Percentiles rank a stretch among this genome's conserved stretches.
Evolutionary conservation across 2,113 vertebrate genomes (phyloP).

Genomic region (Pheucticus melanocephalus): DNA sequence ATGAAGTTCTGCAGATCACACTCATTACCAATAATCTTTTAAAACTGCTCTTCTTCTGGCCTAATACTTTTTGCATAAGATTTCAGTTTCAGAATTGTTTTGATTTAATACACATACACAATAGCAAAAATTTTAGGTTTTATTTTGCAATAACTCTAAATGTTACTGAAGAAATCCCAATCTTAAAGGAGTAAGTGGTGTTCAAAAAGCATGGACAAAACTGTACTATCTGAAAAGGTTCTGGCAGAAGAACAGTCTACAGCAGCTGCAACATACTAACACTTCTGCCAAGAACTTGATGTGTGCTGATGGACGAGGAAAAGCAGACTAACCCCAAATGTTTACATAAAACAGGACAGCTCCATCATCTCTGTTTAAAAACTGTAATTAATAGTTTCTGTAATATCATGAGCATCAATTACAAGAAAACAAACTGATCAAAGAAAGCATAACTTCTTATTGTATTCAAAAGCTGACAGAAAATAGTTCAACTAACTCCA

Average conservation of each 20-base stretch:
- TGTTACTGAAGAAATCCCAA: not conserved
- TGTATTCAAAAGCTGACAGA: not conserved
- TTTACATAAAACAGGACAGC: not conserved
- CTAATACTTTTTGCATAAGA: not conserved
- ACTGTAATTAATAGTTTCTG: not conserved
- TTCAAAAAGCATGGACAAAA: not conserved
- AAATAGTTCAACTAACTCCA: not conserved
- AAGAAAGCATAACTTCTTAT: not conserved
- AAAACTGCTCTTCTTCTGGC: not conserved
- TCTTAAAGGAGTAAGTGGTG: not conserved
- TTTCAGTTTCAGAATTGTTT: not conserved
- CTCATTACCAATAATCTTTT: not conserved
- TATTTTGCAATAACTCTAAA: not conserved
- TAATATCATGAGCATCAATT: not conserved
- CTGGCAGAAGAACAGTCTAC: not conserved
- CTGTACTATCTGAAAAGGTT: not conserved
- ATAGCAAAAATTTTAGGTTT: not conserved
- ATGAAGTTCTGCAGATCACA: not conserved
- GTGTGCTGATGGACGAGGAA: not conserved
- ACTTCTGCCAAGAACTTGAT: not conserved
- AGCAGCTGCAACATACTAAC: not conserved
- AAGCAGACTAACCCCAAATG: not conserved
- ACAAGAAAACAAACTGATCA: not conserved
- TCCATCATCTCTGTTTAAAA: not conserved
- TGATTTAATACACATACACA: not conserved